Evolutionary conservation across 2,797 vertebrate species (phyloP), one percentile per base, ranked within the genome.

Genomic region (Sphaeramia orbicularis): DNA sequence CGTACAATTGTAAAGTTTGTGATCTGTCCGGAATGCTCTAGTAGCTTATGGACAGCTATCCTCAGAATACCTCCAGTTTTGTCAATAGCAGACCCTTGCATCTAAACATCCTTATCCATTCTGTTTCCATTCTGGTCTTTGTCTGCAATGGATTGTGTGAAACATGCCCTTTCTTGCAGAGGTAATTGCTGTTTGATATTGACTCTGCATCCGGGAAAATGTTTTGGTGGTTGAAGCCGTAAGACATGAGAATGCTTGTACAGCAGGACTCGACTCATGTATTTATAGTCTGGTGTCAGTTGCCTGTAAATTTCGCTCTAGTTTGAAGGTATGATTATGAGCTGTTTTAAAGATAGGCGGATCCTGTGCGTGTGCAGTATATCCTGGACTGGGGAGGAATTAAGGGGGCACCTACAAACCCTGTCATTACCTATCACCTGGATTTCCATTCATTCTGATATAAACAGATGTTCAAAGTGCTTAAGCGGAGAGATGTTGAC

Each of bases 171-270:
- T 70, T 92, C 93, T 91, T 88, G 93, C 80, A 62, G 71, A 54
- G 44, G 78, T 92, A 94, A 94, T 92, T 93, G 80, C 85, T 72
- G 78, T 89, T 91, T 90, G 85, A 91, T 89, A 81, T 60, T 48
- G 74, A 72, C 78, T 85, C 51, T 56, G 69, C 81, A 86, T 92
- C 91, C 86, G 89, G 86, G 74, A 72, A 72, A 65, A 64, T 75
- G 30, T 78, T 84, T 75, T 68, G 62, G 71, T 80, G 78, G 79
- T 52, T 55, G 58, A 71, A 69, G 24, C 47, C 71, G 71, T 81
- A 74, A 81, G 89, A 90, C 91, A 92, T 80, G 85, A 86, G 75
- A 76, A 89, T 59, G 80, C 91, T 86, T 91, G 89, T 86, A 81
- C 67, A 49, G 70, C 77, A 86, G 74, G 85, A 89, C 83, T 59